Conservation (phyloP, 2,113 vertebrate species). For the Phyllopteryx taeniolatus region DNA sequence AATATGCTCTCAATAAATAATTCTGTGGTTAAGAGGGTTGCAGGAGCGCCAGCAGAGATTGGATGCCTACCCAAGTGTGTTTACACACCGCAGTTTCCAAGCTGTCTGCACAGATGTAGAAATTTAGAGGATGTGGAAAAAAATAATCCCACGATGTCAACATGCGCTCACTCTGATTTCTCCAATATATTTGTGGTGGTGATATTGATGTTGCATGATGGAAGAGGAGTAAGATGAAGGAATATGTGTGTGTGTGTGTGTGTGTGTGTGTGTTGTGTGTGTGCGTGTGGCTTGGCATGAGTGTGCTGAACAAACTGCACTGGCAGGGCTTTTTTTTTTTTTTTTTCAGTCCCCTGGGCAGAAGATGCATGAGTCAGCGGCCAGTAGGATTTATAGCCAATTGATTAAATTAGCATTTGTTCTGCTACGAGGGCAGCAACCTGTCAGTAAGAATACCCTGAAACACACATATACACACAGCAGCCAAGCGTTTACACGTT, state of each 20-base stretch:
- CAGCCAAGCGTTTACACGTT: conserved; percentile 36
- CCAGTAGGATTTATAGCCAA: conserved; percentile 87
- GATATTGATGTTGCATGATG: conserved; percentile 30
- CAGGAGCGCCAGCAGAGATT: conserved; percentile 36
- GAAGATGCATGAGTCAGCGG: conserved; percentile 90
- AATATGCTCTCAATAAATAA: conserved; percentile 52
- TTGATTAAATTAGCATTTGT: conserved; percentile 99
- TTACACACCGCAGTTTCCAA: conserved; percentile 27
- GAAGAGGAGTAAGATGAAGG: conserved; percentile 29
- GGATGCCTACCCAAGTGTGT: conserved; percentile 21
- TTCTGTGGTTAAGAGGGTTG: conserved; percentile 39
- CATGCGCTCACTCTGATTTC: conserved; percentile 18
- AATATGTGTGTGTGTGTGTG: conserved; percentile 3
- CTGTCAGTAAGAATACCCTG: conserved; percentile 58
- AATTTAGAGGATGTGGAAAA: conserved; percentile 27
- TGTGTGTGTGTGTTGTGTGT: conserved; percentile 21
- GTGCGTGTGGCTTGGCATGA: conserved; percentile 9
- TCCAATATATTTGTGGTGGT: conserved; percentile 22
- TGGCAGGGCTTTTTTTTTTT: conserved; percentile 53
- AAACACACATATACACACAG: conserved; percentile 44
- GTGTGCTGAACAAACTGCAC: conserved; percentile 70
- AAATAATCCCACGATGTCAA: conserved; percentile 32
- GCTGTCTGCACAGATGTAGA: conserved; percentile 24
- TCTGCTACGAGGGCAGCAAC: conserved; percentile 78
- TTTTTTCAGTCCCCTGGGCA: conserved; percentile 74